phyloP scores from a whole-genome alignment of 2,888 invertebrate genomes.

The Torymus tubicola region DNA sequence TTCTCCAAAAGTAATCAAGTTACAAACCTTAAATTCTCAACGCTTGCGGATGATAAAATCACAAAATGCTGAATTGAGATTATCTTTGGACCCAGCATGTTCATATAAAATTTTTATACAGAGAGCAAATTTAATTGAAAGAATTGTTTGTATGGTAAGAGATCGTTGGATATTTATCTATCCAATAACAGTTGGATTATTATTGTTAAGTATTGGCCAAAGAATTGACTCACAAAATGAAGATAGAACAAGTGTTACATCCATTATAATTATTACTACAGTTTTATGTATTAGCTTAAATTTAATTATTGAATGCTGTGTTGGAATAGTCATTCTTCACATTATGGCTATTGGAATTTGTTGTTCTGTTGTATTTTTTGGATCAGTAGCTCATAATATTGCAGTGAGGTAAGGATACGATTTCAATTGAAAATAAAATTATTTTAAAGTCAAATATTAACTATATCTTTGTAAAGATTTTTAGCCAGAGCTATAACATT shows the following conservation, averaged over 20 bases:
- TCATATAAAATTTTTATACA: constrained; percentile 79
- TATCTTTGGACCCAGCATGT: constrained; percentile 85
- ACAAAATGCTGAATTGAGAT: constrained; percentile 78
- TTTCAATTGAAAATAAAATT: no score
- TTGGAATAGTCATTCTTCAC: constrained; percentile 74
- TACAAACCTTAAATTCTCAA: constrained; percentile 55
- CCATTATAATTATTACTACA: constrained; percentile 63
- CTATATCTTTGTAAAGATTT: constrained; percentile 72
- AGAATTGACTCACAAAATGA: constrained; percentile 64
- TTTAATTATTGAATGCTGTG: constrained; percentile 66
- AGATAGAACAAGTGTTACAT: constrained; percentile 51
- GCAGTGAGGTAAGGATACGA: constrained; percentile 79
- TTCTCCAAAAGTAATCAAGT: constrained; percentile 77
- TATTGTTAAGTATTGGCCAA: constrained; percentile 71
- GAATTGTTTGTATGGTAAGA: constrained; percentile 69
- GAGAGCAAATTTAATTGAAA: constrained; percentile 72
- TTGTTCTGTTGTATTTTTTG: constrained; percentile 81
- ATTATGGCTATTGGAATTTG: constrained; percentile 79
- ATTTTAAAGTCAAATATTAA: constrained; percentile 3
- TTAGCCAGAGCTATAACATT: constrained; percentile 77
- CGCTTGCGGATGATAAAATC: constrained; percentile 46
- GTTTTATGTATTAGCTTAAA: constrained; percentile 62
- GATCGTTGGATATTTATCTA: constrained; percentile 79
- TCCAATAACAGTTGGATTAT: constrained; percentile 80
- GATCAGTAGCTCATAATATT: constrained; percentile 83